A percentile compares a stretch with the other conserved stretches of the same genome.
These are phyloP conservation scores for Theodoxus fluviatilis DNA, from an alignment of 2,888 invertebrate species.

Conservation along the genomic window DNA sequence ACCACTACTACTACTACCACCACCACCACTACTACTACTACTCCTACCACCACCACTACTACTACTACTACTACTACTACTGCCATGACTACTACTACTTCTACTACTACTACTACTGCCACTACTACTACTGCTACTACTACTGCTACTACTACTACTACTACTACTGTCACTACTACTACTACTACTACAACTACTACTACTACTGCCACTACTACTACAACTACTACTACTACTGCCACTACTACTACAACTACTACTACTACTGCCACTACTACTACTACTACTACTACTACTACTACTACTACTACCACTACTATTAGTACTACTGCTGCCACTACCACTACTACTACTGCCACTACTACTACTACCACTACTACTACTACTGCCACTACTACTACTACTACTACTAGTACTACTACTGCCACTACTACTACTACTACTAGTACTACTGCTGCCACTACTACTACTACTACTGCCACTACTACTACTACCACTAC, in stretches of 20 bases:
- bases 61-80: slow-evolving; percentile 2
- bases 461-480: neutral
- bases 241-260: neutral
- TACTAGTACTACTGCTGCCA: neutral
- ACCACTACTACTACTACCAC: neutral
- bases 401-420: neutral
- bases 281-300: neutral
- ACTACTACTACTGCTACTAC: neutral
- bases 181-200: neutral
- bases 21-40: neutral
- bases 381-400: neutral
- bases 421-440: neutral
- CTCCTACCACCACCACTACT: neutral
- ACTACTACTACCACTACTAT: neutral
- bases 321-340: neutral
- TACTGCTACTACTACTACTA: slow-evolving; percentile 2
- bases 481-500: neutral
- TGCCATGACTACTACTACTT: neutral
- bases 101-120: neutral
- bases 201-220: neutral
- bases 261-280: neutral
- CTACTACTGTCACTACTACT: neutral
- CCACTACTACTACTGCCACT: neutral
- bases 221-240: neutral
- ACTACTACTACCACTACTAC: neutral